phyloP scores from a whole-genome alignment of 2,113 vertebrate species.

The Nanorana parkeri region DNA sequence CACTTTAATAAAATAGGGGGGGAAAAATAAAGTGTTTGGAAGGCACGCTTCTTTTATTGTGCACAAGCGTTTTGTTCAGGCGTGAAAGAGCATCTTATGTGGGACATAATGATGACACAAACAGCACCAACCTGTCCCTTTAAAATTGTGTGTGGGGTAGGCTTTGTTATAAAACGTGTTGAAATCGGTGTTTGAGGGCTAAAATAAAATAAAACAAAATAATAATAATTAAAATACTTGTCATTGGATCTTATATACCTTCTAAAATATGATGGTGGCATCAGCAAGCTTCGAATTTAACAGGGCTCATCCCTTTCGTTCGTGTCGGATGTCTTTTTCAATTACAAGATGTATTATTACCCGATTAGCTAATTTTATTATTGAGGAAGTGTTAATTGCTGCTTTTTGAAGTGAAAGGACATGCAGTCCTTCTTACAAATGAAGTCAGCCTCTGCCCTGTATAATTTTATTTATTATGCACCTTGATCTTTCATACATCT shows the following conservation, averaged over 20 bases:
- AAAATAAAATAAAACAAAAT: no score
- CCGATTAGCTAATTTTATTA: slow-evolving; percentile 55
- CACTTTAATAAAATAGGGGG: slow-evolving; percentile 19
- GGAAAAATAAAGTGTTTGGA: slow-evolving; percentile 3
- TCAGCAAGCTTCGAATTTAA: not conserved
- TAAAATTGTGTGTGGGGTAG: no score
- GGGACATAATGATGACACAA: no score
- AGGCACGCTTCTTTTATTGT: slow-evolving; percentile 32
- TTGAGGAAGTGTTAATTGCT: slow-evolving; percentile 52
- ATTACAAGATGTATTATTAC: slow-evolving; percentile 44
- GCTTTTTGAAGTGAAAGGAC: slow-evolving; percentile 48
- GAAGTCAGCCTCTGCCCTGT: no score
- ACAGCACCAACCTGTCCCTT: no score
- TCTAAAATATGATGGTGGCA: not conserved
- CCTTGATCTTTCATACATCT: no score
- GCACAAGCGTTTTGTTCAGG: not conserved
- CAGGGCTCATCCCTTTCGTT: not conserved
- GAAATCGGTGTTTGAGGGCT: no score
- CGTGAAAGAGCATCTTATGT: not conserved
- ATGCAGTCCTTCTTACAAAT: no score
- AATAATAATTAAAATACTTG: no score
- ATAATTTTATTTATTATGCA: no score
- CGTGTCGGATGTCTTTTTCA: slow-evolving; percentile 6
- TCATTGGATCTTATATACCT: no score
- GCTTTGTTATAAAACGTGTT: no score